Base-by-base conservation (phyloP, 2,888 invertebrate genomes). In the Lithodes maja region DNA sequence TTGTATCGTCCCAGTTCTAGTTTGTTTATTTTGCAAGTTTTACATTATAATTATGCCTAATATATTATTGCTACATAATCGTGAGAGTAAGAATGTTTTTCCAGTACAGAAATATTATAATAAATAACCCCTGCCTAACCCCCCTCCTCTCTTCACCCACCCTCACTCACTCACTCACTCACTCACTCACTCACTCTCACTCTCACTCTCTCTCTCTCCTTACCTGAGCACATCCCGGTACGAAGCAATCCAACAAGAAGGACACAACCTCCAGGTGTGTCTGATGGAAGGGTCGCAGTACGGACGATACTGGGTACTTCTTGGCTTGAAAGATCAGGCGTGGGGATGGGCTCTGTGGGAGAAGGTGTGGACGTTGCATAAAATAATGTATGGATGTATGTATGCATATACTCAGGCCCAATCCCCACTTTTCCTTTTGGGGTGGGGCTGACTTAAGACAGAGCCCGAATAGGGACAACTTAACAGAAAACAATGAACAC, bases 261-360 rank as follows among this genome's bases (percentile, higher is more conserved):
- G 84, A 68, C 5, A 86, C 85, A 50, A 89, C 69, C 53, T 83
- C 83, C 95, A 98, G 95, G 93, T 96, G 96, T 49, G 96, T 94
- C 93, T 96, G 96, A 74, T 95, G 95, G 91, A 96, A 95, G 1
- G 95, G 94, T 83, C 96, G 95, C 33, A 95, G 95, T 91, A 95
- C 95, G 3, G 68, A 49, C 2, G 71, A 50, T 1, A 5, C 2
- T n/a, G 17, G 17, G 1, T n/a, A 54, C 53, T 86, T 86, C 61
- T 89, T 89, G 54, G 78, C 93, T 94, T 50, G 94, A 93, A 74
- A 94, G 93, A 90, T 80, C 68, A 90, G 52, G 55, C 89, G 75
- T 12, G 77, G 53, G 9, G 71, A 17, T n/a, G 12, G 61, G 75
- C 12, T 61, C 61, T 61, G 5, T 12, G 5, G 61, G 61, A 61